These are phyloP conservation scores for Acleris sparsana DNA, from an alignment of 2,888 invertebrate species.

Conservation along the genomic window DNA sequence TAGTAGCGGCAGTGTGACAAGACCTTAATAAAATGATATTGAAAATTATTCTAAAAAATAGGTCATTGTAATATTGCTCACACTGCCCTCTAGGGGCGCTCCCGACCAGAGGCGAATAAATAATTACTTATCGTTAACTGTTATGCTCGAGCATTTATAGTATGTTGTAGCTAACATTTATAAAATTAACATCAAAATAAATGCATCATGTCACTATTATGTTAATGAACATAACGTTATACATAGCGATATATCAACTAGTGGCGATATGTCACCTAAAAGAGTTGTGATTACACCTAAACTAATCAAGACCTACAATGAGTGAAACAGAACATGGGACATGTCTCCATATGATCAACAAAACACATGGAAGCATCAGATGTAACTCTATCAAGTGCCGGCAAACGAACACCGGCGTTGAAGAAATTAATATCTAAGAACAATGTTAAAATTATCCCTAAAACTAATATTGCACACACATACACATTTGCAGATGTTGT, in stretches of 20 bases:
- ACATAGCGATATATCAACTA: slow-evolving; percentile 72
- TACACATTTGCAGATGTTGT: slow-evolving; percentile 77
- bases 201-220: slow-evolving; percentile 83
- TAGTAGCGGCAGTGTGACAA: slow-evolving; percentile 57
- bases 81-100: slow-evolving; percentile 53
- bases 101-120: slow-evolving; percentile 67
- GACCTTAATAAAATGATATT: slow-evolving; percentile 52
- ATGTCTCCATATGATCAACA: slow-evolving; percentile 63
- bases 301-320: slow-evolving; percentile 70
- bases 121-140: slow-evolving; percentile 75
- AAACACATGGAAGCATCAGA: slow-evolving; percentile 72
- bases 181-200: slow-evolving; percentile 82
- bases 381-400: slow-evolving; percentile 44
- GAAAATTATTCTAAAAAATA: slow-evolving; percentile 72
- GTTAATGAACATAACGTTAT: slow-evolving; percentile 76
- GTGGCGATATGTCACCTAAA: slow-evolving; percentile 65
- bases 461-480: slow-evolving; percentile 84
- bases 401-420: slow-evolving; percentile 44
- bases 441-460: slow-evolving; percentile 69
- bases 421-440: slow-evolving; percentile 65
- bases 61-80: slow-evolving; percentile 57
- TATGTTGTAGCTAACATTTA: slow-evolving; percentile 80
- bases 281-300: slow-evolving; percentile 78
- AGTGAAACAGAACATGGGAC: slow-evolving; percentile 57
- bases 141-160: slow-evolving; percentile 77